Evolutionary conservation across 2,113 vertebrate species (phyloP).

Genomic region (Anser cygnoides): DNA sequence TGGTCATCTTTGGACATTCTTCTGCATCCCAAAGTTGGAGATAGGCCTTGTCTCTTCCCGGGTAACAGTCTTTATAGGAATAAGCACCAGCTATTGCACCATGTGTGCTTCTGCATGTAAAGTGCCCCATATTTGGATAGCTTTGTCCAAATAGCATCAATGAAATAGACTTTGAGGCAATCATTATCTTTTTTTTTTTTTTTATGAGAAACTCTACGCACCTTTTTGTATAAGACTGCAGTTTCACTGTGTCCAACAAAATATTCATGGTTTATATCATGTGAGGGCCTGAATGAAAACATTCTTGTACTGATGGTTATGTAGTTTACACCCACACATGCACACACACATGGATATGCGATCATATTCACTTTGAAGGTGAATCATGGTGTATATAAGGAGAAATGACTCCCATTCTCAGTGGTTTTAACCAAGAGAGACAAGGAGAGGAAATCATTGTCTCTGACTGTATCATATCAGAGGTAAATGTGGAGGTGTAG

Average conservation of each 20-base stretch:
- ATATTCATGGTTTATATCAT: neutral
- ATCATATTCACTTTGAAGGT: neutral
- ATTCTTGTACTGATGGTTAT: neutral
- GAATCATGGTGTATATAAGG: neutral
- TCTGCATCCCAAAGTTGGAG: neutral
- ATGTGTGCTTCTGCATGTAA: neutral
- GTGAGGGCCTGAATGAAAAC: neutral
- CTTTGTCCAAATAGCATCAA: neutral
- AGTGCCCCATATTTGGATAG: neutral
- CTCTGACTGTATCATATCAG: neutral
- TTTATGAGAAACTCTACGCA: neutral
- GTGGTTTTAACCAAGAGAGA: neutral
- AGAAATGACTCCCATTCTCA: neutral
- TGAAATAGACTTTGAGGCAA: neutral
- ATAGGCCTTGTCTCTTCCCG: neutral
- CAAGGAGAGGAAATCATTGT: neutral
- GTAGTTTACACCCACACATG: neutral
- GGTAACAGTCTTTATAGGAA: neutral
- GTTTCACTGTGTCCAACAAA: neutral
- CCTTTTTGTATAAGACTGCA: neutral
- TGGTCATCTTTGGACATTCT: neutral
- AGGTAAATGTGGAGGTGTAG: neutral
- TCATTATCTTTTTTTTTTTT: neutral
- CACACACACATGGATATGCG: fast-evolving
- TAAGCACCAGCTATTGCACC: neutral